These are phyloP conservation scores for Alectoris magna DNA, from an alignment of 2,797 vertebrate genomes.

Conservation along the genomic window DNA sequence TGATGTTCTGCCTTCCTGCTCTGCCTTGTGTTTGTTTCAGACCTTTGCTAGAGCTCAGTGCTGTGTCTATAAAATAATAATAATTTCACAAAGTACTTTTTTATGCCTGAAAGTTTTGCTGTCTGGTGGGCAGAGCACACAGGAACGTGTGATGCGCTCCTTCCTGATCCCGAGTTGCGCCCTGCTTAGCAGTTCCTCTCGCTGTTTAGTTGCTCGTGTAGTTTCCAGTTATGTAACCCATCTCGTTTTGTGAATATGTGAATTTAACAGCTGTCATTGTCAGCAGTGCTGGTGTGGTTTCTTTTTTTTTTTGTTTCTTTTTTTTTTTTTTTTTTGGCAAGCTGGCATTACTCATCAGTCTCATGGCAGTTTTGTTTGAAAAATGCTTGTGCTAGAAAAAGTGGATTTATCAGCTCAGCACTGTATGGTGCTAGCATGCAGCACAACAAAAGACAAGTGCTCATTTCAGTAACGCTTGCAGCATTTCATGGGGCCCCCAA, in stretches of 20 bases:
- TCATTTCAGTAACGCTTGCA: conserved; percentile 79
- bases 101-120: not conserved
- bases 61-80: not conserved
- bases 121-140: not conserved
- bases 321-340: conserved; percentile 85
- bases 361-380: conserved; percentile 89
- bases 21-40: not conserved
- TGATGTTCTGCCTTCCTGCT: not conserved
- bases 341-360: conserved; percentile 86
- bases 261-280: conserved; percentile 63
- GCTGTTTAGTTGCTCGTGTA: conserved; percentile 35
- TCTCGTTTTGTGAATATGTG: conserved; percentile 44
- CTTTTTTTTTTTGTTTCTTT: not conserved
- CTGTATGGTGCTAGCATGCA: conserved; percentile 87
- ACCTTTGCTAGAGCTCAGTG: not conserved
- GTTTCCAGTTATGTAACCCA: conserved; percentile 59
- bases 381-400: conserved; percentile 89
- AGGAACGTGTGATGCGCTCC: no score
- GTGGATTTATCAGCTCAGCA: conserved; percentile 90
- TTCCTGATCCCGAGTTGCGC: no score
- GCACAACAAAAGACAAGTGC: conserved; percentile 84
- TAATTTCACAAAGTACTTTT: not conserved
- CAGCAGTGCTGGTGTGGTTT: conserved; percentile 2
- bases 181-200: not conserved
- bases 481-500: conserved; percentile 80